Conservation (phyloP, 1,140 invertebrate species). For the Drosophila azteca region DNA sequence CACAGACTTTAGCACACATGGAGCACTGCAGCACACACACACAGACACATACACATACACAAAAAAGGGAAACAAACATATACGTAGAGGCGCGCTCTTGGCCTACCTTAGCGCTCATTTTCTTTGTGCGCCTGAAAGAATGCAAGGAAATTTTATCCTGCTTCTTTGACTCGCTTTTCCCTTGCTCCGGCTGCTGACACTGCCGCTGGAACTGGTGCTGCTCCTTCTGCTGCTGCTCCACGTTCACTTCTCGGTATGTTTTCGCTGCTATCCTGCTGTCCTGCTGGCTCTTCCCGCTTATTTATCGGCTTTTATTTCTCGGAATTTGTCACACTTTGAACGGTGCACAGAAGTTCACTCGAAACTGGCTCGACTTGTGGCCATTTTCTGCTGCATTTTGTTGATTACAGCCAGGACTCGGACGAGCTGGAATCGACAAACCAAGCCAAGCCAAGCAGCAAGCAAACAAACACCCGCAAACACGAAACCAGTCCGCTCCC, state of each 20-base stretch:
- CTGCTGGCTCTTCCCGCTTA: too few relatives aligned
- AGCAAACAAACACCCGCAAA: conserved; percentile 2
- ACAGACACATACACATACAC: conserved; percentile 14
- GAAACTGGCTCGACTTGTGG: too few relatives aligned
- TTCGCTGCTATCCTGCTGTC: too few relatives aligned
- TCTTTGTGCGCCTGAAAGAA: conserved; percentile 74
- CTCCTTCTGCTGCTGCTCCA: too few relatives aligned
- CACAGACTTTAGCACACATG: not conserved
- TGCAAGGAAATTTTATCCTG: conserved; percentile 58
- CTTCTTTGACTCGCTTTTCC: conserved; percentile 27
- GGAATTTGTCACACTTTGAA: too few relatives aligned
- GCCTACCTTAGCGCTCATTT: conserved; percentile 81
- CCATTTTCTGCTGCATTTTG: too few relatives aligned
- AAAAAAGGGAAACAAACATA: conserved; percentile 11
- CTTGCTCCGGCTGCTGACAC: not conserved
- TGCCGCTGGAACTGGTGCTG: too few relatives aligned
- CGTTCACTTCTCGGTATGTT: too few relatives aligned
- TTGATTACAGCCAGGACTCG: too few relatives aligned
- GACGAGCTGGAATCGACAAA: too few relatives aligned
- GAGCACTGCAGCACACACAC: conserved; percentile 1
- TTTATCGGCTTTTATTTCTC: too few relatives aligned
- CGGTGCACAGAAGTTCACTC: too few relatives aligned
- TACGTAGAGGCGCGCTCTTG: conserved; percentile 44
- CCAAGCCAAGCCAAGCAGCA: not conserved
- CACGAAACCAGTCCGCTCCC: not conserved